Evolutionary conservation across 2,888 invertebrate species (phyloP).

Genomic region (Acronicta psi): DNA sequence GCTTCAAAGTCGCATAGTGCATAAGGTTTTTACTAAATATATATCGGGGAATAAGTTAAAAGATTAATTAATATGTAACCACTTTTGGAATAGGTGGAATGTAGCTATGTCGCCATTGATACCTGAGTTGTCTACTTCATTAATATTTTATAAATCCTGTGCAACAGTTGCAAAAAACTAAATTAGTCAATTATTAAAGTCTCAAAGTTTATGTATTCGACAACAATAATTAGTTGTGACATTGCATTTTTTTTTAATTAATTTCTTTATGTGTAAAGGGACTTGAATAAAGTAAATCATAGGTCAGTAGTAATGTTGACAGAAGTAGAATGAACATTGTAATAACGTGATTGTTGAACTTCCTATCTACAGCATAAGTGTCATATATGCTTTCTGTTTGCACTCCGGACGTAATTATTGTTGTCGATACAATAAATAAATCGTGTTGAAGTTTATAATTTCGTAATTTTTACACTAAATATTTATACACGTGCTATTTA

Average conservation of each 20-base stretch:
- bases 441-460: conserved; percentile 29
- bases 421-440: conserved; percentile 24
- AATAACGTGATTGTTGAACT: conserved; percentile 11
- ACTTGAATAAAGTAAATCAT: too few species aligned
- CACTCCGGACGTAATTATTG: conserved; percentile 7
- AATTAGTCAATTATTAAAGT: too few species aligned
- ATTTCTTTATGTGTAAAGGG: too few species aligned
- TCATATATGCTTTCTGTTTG: conserved; percentile 1
- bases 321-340: conserved; percentile 1
- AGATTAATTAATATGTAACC: conserved; percentile 9
- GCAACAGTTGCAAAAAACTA: too few species aligned
- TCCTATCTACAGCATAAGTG: conserved; percentile 29
- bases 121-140: too few species aligned
- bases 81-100: conserved; percentile 28
- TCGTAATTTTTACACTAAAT: conserved; percentile 46
- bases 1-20: too few species aligned
- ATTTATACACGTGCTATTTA: conserved; percentile 58
- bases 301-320: not conserved
- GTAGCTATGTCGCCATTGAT: not conserved
- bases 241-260: too few species aligned
- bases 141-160: too few species aligned
- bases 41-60: conserved; percentile 9
- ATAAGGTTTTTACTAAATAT: not conserved
- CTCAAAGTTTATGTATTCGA: too few species aligned
- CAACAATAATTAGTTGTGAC: too few species aligned